phyloP scores from a whole-genome alignment of 2,888 invertebrate genomes.

The Cephalotes varians region DNA sequence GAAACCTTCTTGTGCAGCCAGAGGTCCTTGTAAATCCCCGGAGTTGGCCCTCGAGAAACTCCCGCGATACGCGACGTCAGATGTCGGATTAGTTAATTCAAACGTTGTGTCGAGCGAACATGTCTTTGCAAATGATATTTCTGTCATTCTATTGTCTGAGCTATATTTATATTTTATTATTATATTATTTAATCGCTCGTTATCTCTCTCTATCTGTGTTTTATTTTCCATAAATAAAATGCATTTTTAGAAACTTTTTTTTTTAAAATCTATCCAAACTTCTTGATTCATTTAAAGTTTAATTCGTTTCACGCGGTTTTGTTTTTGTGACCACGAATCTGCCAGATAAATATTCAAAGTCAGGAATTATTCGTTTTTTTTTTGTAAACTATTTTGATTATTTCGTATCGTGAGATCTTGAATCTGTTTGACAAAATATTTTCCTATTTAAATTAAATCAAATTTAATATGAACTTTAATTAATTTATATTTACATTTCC shows the following conservation, averaged over 20 bases:
- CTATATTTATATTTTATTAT: neutral
- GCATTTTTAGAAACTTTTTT: neutral
- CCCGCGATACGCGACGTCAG: slow-evolving; percentile 46
- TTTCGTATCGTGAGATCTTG: neutral
- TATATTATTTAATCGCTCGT: too few relatives aligned
- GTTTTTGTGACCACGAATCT: neutral
- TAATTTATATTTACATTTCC: neutral
- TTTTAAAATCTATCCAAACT: neutral
- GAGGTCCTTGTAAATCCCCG: slow-evolving; percentile 54
- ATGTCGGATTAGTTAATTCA: slow-evolving; percentile 64
- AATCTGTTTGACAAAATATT: neutral
- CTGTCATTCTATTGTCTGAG: neutral
- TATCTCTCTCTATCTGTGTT: neutral
- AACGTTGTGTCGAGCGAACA: slow-evolving; percentile 39
- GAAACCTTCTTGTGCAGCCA: slow-evolving; percentile 38
- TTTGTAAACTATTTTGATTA: neutral
- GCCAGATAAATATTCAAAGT: neutral
- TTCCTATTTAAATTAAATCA: neutral
- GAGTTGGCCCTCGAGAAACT: slow-evolving; percentile 51
- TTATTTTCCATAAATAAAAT: neutral
- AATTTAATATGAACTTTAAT: neutral
- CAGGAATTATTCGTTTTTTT: neutral
- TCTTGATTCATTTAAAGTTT: neutral
- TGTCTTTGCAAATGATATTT: slow-evolving; percentile 12
- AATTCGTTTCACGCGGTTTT: neutral